phyloP scores from a whole-genome alignment of 2,113 vertebrate species.

The Laticauda colubrina region DNA sequence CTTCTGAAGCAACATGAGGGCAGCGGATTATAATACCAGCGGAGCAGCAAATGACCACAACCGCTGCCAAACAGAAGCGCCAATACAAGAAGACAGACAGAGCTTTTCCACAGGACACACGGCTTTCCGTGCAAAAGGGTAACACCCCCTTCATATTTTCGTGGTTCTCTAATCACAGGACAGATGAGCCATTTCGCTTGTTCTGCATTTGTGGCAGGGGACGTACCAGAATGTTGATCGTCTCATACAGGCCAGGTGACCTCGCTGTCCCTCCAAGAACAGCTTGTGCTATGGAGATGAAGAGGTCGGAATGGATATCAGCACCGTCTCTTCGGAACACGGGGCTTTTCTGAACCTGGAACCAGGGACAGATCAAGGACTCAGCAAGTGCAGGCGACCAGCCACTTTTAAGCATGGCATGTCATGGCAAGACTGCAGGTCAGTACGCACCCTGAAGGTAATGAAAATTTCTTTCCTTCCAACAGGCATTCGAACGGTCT shows the following conservation, averaged over 20 bases:
- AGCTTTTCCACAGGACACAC: not conserved
- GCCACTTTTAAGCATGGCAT: too few species aligned
- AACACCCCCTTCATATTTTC: not conserved
- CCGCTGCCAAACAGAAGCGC: not conserved
- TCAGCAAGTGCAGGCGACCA: too few species aligned
- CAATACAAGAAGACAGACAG: not conserved
- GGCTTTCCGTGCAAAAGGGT: not conserved
- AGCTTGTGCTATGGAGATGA: slow-evolving; percentile 89
- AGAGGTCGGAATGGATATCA: slow-evolving; percentile 93
- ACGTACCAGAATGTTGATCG: slow-evolving; percentile 85
- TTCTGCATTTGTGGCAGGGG: not conserved
- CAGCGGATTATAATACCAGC: not conserved
- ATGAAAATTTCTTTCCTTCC: slow-evolving; percentile 96
- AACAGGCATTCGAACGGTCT: slow-evolving; percentile 95
- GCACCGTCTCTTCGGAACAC: slow-evolving; percentile 89
- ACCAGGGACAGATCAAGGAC: not conserved
- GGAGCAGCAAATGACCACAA: not conserved
- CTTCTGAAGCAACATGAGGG: not conserved
- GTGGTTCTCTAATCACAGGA: rapidly evolving
- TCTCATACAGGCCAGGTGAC: slow-evolving; percentile 90
- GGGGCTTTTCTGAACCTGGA: slow-evolving; percentile 90
- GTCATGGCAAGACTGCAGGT: not conserved
- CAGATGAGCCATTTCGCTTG: rapidly evolving
- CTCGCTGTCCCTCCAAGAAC: slow-evolving; percentile 89
- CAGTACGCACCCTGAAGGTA: slow-evolving; percentile 83